These are phyloP conservation scores for Melanostoma mellinum DNA, from an alignment of 2,888 invertebrate genomes.

Conservation along the genomic window DNA sequence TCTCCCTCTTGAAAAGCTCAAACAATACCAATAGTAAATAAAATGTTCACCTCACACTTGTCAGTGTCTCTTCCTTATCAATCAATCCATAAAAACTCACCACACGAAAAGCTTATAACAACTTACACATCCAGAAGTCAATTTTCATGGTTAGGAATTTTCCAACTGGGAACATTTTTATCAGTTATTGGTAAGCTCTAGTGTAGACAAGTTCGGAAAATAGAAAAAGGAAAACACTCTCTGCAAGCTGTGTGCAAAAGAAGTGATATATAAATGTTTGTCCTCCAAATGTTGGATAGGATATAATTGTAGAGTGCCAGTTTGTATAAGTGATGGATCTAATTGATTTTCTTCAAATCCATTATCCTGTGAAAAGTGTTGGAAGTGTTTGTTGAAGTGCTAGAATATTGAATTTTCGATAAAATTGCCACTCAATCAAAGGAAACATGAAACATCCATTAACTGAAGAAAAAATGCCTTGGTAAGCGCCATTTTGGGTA, in stretches of 20 bases:
- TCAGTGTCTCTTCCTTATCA: conserved; percentile 61
- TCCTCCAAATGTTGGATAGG: conserved; percentile 19
- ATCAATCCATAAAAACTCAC: conserved; percentile 26
- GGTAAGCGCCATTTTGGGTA: conserved; percentile 75
- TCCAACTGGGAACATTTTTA: conserved; percentile 63
- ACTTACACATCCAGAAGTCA: conserved; percentile 29
- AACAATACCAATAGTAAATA: neutral
- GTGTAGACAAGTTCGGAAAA: conserved; percentile 59
- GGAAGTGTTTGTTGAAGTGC: conserved; percentile 20
- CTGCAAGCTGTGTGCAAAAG: conserved; percentile 31
- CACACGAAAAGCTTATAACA: conserved; percentile 31
- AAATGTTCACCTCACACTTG: conserved; percentile 54
- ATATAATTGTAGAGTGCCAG: conserved; percentile 20
- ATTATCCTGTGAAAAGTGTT: conserved; percentile 41
- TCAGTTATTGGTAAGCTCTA: conserved; percentile 68
- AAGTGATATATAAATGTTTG: conserved; percentile 15
- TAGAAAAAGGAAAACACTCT: conserved; percentile 31
- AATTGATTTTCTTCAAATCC: conserved; percentile 29
- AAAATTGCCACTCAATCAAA: neutral
- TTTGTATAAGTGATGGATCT: conserved; percentile 25
- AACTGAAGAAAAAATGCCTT: conserved; percentile 67
- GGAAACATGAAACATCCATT: conserved; percentile 38
- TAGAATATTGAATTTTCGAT: conserved; percentile 28
- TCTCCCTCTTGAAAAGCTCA: conserved; percentile 28
- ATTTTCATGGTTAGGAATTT: conserved; percentile 33